Percentiles rank a stretch among this genome's conserved stretches.
These are phyloP conservation scores for Champsocephalus gunnari DNA, from an alignment of 2,797 vertebrate genomes.

Conservation along the genomic window DNA sequence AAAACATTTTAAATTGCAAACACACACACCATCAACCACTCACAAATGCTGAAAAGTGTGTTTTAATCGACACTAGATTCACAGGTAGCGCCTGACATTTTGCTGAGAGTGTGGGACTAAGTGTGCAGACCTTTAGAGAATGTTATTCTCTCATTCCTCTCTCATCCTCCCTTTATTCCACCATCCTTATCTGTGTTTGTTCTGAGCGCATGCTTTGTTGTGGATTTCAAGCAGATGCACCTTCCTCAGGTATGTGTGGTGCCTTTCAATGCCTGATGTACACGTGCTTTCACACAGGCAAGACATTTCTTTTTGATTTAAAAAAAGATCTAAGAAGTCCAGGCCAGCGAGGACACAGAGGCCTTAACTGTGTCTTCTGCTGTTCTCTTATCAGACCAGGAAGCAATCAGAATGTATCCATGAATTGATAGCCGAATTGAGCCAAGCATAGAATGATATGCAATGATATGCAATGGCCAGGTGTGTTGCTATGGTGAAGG, in stretches of 20 bases:
- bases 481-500: conserved; percentile 81
- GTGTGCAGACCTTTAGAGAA: conserved; percentile 78
- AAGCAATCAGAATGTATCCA: conserved; percentile 16
- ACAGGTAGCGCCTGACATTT: conserved; percentile 75
- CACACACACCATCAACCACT: conserved; percentile 12
- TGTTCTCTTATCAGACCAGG: conserved; percentile 24
- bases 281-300: conserved; percentile 4
- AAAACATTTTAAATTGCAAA: conserved; percentile 31
- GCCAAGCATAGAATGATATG: conserved; percentile 49
- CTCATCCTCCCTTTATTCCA: conserved; percentile 53
- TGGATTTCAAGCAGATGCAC: conserved; percentile 44
- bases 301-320: background rate
- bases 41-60: conserved; percentile 49
- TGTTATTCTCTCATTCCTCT: conserved; percentile 63
- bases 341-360: conserved; percentile 14
- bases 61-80: conserved; percentile 64
- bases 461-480: conserved; percentile 64
- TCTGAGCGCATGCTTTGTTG: conserved; percentile 38
- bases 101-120: conserved; percentile 64
- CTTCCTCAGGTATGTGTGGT: conserved; percentile 28
- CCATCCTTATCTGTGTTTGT: conserved; percentile 66
- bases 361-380: background rate
- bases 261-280: conserved; percentile 9
- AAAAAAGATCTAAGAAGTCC: conserved; percentile 16
- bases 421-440: conserved; percentile 23